Percentiles rank a stretch among this genome's conserved stretches.
Evolutionary conservation across 2,888 invertebrate genomes (phyloP).

Genomic region (Ornithoptera alexandrae): DNA sequence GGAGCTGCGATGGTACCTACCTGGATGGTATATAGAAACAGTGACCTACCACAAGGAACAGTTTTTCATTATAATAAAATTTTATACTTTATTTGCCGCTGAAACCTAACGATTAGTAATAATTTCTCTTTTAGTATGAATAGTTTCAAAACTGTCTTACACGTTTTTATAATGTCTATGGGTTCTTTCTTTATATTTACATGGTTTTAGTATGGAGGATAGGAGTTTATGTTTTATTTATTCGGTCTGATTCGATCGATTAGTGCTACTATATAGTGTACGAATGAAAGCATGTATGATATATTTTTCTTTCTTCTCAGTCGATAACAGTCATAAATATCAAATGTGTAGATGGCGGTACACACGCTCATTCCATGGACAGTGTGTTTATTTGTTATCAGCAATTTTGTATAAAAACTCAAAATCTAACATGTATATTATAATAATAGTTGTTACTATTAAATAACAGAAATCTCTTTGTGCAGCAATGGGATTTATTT

Average conservation of each 20-base stretch:
- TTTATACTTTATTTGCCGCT: not conserved
- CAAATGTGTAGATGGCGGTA: not conserved
- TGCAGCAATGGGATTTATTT: not conserved
- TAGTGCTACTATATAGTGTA: too few relatives aligned
- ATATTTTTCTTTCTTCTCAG: not conserved
- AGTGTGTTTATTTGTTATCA: not conserved
- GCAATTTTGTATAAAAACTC: not conserved
- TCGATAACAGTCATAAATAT: not conserved
- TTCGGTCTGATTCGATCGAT: too few relatives aligned
- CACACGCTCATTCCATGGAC: not conserved
- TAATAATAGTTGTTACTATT: slow-evolving; percentile 9
- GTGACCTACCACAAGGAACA: too few relatives aligned
- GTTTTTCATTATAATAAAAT: too few relatives aligned
- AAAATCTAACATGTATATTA: not conserved
- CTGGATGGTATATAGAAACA: too few relatives aligned
- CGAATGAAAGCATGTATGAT: not conserved
- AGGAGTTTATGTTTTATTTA: too few relatives aligned
- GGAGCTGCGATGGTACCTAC: too few relatives aligned
- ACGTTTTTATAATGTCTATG: not conserved
- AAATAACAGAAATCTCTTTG: slow-evolving; percentile 3
- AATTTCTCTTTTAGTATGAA: not conserved
- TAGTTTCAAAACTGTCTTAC: not conserved
- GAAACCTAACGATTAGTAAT: not conserved
- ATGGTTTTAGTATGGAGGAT: too few relatives aligned
- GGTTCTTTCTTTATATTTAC: not conserved